A percentile compares a stretch with the other conserved stretches of the same genome.
Conservation (phyloP, 2,113 vertebrate species). For the Glaucidium brasilianum region DNA sequence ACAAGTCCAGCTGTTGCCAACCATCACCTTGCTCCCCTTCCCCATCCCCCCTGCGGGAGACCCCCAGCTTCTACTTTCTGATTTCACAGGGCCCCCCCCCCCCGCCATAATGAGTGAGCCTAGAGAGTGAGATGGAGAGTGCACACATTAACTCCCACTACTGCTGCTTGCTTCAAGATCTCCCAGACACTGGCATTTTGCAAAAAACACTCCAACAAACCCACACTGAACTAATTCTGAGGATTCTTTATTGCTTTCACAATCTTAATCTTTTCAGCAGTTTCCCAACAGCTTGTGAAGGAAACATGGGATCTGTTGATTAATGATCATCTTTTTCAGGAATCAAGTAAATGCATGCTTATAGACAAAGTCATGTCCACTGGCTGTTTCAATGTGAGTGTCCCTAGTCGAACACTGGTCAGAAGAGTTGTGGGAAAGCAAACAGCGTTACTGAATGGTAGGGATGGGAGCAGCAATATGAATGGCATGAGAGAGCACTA, state of each 20-base stretch:
- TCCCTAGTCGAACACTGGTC: rapidly evolving
- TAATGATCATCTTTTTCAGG: neutral
- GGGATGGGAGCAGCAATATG: neutral
- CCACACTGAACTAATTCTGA: neutral
- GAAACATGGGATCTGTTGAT: neutral
- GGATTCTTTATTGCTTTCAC: conserved; percentile 25
- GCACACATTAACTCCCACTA: neutral
- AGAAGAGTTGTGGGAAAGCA: neutral
- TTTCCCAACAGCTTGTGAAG: neutral
- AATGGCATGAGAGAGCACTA: neutral
- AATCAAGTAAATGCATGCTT: neutral
- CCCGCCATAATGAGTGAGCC: neutral
- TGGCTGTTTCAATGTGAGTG: neutral
- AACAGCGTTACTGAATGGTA: neutral
- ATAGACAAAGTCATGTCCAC: neutral
- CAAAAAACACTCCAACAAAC: neutral
- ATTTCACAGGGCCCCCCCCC: neutral
- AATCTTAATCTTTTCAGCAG: neutral
- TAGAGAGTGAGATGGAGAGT: neutral
- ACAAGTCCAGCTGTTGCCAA: neutral
- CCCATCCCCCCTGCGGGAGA: no score
- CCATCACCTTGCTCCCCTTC: no score
- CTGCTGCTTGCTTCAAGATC: neutral
- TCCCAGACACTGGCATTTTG: neutral
- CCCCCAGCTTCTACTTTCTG: neutral